Percentiles rank a stretch among this genome's conserved stretches.
Evolutionary conservation across 2,888 invertebrate species (phyloP).

Genomic region (Lithophane socia): DNA sequence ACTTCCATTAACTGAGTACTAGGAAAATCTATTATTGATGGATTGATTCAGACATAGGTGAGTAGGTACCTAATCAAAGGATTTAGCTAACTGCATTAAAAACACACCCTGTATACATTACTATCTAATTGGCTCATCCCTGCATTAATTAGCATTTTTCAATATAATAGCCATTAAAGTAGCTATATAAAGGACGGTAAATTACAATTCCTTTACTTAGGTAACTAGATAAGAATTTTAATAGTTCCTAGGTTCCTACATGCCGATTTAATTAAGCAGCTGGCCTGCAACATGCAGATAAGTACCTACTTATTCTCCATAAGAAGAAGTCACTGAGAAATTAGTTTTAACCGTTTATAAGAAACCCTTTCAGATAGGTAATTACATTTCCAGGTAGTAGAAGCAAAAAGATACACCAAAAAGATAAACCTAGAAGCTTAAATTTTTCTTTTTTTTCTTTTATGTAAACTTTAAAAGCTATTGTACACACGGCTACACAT

Average conservation of each 20-base stretch:
- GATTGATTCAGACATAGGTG: no score
- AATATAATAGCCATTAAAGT: conserved; percentile 7
- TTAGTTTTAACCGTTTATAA: background rate
- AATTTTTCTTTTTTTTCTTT: no score
- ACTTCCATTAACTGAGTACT: no score
- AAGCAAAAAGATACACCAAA: background rate
- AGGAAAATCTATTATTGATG: no score
- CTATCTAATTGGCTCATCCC: conserved; percentile 16
- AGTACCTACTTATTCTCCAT: background rate
- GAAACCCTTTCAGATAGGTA: background rate
- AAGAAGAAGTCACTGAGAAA: background rate
- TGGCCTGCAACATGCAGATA: background rate
- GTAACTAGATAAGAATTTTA: conserved; percentile 17
- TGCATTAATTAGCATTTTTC: conserved; percentile 27
- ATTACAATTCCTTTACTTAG: conserved; percentile 10
- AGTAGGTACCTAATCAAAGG: no score
- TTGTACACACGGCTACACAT: no score
- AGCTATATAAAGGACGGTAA: conserved; percentile 10
- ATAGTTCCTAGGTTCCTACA: conserved; percentile 18
- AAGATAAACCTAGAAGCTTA: background rate
- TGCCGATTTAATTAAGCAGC: conserved; percentile 10
- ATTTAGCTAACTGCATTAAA: no score
- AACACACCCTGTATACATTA: no score
- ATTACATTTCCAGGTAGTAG: background rate
- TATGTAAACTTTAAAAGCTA: no score